phyloP scores from a whole-genome alignment of 2,888 invertebrate species.

The Oxytorus armatus region DNA sequence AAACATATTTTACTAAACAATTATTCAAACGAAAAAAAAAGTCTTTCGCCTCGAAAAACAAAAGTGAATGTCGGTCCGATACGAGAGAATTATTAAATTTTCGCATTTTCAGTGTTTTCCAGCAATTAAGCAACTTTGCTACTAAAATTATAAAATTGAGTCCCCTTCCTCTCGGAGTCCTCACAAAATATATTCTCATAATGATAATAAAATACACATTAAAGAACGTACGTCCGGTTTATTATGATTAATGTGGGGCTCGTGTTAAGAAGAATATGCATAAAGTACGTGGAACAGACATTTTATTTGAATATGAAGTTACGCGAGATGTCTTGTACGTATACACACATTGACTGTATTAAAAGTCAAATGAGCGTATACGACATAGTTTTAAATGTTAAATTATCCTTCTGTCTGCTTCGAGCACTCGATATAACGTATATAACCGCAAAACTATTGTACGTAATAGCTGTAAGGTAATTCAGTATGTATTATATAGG shows the following conservation, averaged over 20 bases:
- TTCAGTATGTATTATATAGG: constrained; percentile 26
- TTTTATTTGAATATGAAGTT: constrained; percentile 32
- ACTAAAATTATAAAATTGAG: no score
- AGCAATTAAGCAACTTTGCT: no score
- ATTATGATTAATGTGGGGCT: constrained; percentile 1
- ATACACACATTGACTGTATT: constrained; percentile 1
- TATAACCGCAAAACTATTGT: constrained; percentile 6
- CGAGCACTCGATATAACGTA: constrained; percentile 7
- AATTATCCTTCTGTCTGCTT: constrained; percentile 28
- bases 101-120: no score
- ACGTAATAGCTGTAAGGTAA: constrained; percentile 46
- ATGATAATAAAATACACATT: constrained; percentile 30
- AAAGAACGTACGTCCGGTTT: neutral
- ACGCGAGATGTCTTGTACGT: constrained; percentile 18
- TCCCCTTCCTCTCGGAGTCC: no score
- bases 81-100: no score
- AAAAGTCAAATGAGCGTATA: constrained; percentile 19
- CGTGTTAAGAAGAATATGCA: neutral
- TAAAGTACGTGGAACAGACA: constrained; percentile 3
- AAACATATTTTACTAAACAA: no score
- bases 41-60: no score
- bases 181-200: neutral
- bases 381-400: constrained; percentile 25
- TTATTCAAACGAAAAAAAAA: no score
- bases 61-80: no score